Conservation (phyloP, 2,888 invertebrate genomes). For the Nomada fucata region DNA sequence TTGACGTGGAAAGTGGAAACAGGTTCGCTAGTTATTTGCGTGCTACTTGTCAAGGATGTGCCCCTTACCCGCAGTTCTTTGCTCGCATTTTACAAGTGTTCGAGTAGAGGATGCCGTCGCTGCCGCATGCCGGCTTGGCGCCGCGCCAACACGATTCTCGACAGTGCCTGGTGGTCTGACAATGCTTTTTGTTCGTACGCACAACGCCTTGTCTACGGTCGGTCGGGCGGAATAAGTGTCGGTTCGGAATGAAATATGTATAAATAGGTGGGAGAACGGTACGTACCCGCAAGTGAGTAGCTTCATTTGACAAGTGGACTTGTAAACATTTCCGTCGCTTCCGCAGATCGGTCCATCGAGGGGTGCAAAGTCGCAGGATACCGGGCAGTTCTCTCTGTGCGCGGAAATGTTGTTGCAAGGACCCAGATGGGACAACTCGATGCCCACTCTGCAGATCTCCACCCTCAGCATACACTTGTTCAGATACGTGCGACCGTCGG, state of each 20-base stretch:
- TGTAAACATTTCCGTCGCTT: conserved; percentile 96
- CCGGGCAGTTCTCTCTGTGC: conserved; percentile 95
- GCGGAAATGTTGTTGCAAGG: conserved; percentile 90
- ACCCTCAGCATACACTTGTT: conserved; percentile 88
- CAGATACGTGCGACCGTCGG: conserved; percentile 93
- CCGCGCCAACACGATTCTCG: conserved; percentile 96
- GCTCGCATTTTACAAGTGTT: conserved; percentile 96
- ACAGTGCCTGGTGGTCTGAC: conserved; percentile 95
- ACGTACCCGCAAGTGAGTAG: conserved; percentile 93
- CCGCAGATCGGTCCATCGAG: conserved; percentile 96
- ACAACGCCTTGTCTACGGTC: conserved; percentile 89
- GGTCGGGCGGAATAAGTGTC: background rate
- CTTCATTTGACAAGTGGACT: conserved; percentile 97
- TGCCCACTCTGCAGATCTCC: conserved; percentile 86
- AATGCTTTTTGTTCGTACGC: conserved; percentile 94
- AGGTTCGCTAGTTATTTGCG: background rate
- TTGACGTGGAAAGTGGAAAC: background rate
- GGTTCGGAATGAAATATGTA: background rate
- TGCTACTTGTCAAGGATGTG: conserved; percentile 12
- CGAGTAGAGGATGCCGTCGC: conserved; percentile 94
- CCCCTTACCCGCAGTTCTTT: conserved; percentile 93
- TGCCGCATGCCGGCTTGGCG: conserved; percentile 94
- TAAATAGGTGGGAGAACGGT: no score
- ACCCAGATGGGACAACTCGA: conserved; percentile 87
- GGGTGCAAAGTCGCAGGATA: conserved; percentile 93